Conservation (phyloP, 2,888 invertebrate species). For the Cerceris ruficornis region DNA sequence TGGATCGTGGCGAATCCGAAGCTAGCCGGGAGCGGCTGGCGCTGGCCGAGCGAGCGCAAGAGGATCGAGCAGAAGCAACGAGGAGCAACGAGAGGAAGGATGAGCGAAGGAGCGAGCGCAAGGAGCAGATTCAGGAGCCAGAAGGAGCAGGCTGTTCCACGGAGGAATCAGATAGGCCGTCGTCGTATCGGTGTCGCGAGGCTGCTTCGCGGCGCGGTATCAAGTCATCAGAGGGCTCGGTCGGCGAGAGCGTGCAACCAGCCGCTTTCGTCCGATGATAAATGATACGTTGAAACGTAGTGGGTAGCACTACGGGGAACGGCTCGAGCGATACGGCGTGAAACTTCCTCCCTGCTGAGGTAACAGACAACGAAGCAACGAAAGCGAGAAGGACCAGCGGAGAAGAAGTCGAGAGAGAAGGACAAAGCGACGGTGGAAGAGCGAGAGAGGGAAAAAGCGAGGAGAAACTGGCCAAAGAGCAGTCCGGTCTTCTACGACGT, state of each 20-base stretch:
- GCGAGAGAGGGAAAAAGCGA: slow-evolving; percentile 24
- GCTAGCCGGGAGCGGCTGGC: background rate
- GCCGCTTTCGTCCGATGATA: slow-evolving; percentile 60
- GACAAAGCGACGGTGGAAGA: slow-evolving; percentile 1
- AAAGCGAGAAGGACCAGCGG: background rate
- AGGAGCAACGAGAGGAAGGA: background rate
- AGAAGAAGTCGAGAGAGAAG: slow-evolving; percentile 13
- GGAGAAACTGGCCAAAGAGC: slow-evolving; percentile 48
- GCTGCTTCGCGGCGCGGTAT: slow-evolving; percentile 47
- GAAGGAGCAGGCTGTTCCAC: slow-evolving; percentile 14
- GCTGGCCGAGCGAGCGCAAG: background rate
- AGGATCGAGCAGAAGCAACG: background rate
- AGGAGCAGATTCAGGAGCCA: background rate
- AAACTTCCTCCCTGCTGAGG: slow-evolving; percentile 69
- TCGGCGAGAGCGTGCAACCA: slow-evolving; percentile 17
- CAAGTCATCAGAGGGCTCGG: slow-evolving; percentile 57
- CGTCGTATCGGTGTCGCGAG: slow-evolving; percentile 61
- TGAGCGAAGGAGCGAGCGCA: background rate
- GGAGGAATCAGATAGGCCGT: slow-evolving; percentile 38
- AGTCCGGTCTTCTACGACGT: slow-evolving; percentile 58
- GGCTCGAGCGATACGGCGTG: slow-evolving; percentile 65
- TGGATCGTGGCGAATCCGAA: slow-evolving; percentile 44
- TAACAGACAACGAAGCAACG: slow-evolving; percentile 34
- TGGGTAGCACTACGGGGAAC: slow-evolving; percentile 58
- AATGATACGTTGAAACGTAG: slow-evolving; percentile 72